Evolutionary conservation across 2,113 vertebrate genomes (phyloP).

Genomic region (Rhipidura dahli): DNA sequence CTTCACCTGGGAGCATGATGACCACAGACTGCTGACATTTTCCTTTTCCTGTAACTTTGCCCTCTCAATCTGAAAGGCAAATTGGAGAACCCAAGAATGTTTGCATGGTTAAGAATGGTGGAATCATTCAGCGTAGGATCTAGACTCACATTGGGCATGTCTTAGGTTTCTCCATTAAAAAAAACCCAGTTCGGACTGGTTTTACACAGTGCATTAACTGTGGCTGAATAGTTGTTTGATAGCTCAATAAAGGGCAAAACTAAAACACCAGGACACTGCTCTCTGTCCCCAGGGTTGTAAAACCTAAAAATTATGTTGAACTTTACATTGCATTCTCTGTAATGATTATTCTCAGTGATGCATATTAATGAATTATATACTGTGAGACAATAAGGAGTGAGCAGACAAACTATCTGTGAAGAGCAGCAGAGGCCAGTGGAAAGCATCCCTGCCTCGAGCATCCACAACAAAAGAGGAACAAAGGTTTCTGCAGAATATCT

Average conservation of each 20-base stretch:
- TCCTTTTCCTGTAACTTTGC: not conserved
- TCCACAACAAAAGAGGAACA: not conserved
- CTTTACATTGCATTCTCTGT: not conserved
- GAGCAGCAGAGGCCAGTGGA: not conserved
- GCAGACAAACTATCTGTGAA: not conserved
- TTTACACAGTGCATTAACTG: not conserved
- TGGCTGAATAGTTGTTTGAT: not conserved
- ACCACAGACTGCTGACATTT: not conserved
- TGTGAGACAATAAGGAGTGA: not conserved
- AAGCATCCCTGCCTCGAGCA: not conserved
- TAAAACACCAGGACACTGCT: not conserved
- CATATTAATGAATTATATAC: not conserved
- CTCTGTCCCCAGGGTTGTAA: not conserved
- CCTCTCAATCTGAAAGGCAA: not conserved
- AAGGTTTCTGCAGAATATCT: not conserved
- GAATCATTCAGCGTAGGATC: not conserved
- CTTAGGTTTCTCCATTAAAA: not conserved
- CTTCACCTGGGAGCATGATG: not conserved
- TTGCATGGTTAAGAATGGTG: not conserved
- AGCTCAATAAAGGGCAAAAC: not conserved
- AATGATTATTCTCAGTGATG: not conserved
- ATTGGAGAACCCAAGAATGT: not conserved
- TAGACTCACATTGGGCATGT: not conserved
- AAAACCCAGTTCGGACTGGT: not conserved
- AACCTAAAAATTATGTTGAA: not conserved